phyloP scores from a whole-genome alignment of 2,888 invertebrate genomes.

The Odontocolon sp. region DNA sequence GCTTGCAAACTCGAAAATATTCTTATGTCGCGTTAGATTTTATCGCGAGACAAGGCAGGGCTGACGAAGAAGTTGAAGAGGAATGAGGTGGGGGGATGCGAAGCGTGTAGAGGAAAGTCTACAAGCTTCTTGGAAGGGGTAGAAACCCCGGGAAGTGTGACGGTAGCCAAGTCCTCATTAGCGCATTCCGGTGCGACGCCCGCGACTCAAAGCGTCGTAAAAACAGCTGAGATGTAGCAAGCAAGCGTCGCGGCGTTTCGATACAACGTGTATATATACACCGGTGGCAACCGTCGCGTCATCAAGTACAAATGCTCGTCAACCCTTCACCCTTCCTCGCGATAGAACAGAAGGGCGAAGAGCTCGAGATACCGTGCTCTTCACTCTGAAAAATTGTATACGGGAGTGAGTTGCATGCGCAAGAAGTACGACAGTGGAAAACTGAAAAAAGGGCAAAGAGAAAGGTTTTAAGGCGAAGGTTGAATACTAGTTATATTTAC shows the following conservation, averaged over 20 bases:
- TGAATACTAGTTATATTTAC: too few relatives aligned
- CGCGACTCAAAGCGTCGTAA: slow-evolving; percentile 81
- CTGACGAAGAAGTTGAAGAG: slow-evolving; percentile 46
- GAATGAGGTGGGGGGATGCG: slow-evolving; percentile 39
- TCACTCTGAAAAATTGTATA: too few relatives aligned
- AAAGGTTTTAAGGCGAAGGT: not conserved
- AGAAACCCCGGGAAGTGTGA: slow-evolving; percentile 71
- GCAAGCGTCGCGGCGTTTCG: not conserved
- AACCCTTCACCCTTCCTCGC: slow-evolving; percentile 9
- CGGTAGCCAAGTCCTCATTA: slow-evolving; percentile 81
- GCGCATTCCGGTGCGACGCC: slow-evolving; percentile 81
- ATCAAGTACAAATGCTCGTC: not conserved
- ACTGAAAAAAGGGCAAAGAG: not conserved
- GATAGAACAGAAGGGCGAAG: not conserved
- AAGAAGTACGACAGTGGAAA: not conserved
- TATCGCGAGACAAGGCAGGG: not conserved
- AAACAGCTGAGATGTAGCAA: slow-evolving; percentile 78
- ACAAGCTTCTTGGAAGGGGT: slow-evolving; percentile 56
- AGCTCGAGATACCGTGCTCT: not conserved
- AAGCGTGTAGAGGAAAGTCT: slow-evolving; percentile 10
- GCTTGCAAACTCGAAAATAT: too few relatives aligned
- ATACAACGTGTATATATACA: not conserved
- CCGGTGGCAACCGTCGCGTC: not conserved
- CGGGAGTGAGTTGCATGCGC: not conserved
- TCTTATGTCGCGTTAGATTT: too few relatives aligned